Conservation (phyloP, 2,888 invertebrate species). For the Cataglyphis livida region DNA sequence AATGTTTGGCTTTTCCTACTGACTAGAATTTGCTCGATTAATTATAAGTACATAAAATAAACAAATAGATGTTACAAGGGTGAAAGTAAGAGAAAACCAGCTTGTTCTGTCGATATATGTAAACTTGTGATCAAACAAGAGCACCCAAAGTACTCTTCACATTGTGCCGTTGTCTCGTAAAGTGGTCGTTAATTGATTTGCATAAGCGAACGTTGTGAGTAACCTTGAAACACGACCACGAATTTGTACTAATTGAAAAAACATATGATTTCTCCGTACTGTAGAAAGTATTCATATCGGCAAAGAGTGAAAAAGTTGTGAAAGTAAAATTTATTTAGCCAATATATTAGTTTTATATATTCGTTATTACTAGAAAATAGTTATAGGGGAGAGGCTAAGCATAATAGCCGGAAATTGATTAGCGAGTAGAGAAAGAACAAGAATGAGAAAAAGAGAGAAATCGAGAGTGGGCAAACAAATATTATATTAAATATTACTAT, state of each 20-base stretch:
- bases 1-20: slow-evolving; percentile 22
- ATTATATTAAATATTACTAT: background rate
- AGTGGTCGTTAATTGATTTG: slow-evolving; percentile 33
- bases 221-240: background rate
- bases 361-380: background rate
- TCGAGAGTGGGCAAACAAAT: background rate
- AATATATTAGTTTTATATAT: slow-evolving; percentile 6
- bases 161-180: slow-evolving; percentile 9
- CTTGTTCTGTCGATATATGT: slow-evolving; percentile 33
- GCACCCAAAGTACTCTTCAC: background rate
- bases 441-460: background rate
- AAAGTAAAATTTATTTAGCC: slow-evolving; percentile 28
- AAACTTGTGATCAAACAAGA: slow-evolving; percentile 25
- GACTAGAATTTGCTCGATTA: slow-evolving; percentile 7
- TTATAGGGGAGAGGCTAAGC: background rate
- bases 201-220: background rate
- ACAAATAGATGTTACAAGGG: slow-evolving; percentile 19
- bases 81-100: slow-evolving; percentile 67
- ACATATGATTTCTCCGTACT: slow-evolving; percentile 36
- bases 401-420: background rate
- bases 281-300: slow-evolving; percentile 48
- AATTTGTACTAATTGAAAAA: slow-evolving; percentile 18
- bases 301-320: slow-evolving; percentile 21
- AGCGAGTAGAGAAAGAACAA: background rate
- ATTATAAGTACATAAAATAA: slow-evolving; percentile 9